Conservation (phyloP, 2,113 vertebrate genomes). For the human (Homo sapiens) region DNA sequence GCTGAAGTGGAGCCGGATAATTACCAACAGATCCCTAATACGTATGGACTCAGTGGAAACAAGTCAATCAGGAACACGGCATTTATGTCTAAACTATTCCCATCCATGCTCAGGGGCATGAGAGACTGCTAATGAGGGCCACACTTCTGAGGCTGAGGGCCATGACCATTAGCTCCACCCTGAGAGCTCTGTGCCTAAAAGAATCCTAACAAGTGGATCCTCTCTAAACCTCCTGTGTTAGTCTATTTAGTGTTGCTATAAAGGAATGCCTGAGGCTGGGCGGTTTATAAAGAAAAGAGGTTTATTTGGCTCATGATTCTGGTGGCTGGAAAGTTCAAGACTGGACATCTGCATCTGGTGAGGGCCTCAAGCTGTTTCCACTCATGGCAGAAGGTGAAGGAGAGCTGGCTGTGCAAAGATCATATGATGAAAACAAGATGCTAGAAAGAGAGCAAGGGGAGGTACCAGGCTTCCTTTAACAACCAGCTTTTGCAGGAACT, state of each 20-base stretch:
- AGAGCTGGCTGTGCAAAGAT: neutral
- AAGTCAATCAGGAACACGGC: slow-evolving; percentile 75
- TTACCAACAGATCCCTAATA: slow-evolving; percentile 83
- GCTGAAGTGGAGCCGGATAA: slow-evolving; percentile 79
- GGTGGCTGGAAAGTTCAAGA: neutral
- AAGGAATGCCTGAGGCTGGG: neutral
- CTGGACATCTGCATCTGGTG: neutral
- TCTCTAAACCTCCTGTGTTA: neutral
- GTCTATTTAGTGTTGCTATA: neutral
- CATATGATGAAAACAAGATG: neutral
- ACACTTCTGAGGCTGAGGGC: neutral
- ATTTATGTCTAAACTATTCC: slow-evolving; percentile 70
- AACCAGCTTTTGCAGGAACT: neutral
- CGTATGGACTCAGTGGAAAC: slow-evolving; percentile 79
- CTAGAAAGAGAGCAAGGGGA: neutral
- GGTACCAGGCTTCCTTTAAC: neutral
- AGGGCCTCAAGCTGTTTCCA: neutral
- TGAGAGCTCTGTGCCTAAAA: neutral
- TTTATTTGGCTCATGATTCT: neutral
- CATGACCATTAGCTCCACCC: neutral
- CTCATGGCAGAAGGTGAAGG: neutral
- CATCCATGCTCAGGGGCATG: neutral
- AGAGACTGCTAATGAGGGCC: neutral
- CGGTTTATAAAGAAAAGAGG: neutral
- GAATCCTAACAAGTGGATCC: neutral